phyloP scores from a whole-genome alignment of 2,113 vertebrate genomes.

The Poicephalus gulielmi region DNA sequence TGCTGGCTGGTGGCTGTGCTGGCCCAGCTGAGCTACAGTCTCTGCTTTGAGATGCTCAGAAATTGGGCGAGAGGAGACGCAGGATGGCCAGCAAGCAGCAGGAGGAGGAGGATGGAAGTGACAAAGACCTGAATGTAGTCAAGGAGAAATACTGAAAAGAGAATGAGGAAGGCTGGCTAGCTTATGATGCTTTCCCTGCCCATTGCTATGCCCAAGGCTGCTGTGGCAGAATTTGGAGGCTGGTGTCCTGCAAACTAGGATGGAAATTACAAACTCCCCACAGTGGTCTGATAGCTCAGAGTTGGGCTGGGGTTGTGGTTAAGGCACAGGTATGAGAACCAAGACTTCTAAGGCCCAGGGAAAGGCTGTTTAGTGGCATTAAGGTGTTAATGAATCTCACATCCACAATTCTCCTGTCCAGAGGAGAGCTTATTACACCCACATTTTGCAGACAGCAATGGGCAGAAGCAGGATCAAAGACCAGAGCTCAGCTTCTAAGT shows the following conservation, averaged over 20 bases:
- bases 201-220: accelerated
- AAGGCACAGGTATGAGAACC: background rate
- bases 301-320: background rate
- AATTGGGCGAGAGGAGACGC: background rate
- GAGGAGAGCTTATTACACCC: background rate
- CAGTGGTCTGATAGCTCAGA: background rate
- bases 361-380: background rate
- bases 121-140: background rate
- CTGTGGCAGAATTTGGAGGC: background rate
- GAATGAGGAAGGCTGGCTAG: background rate
- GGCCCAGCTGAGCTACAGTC: accelerated
- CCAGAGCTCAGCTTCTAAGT: background rate
- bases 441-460: background rate
- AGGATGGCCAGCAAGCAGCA: background rate
- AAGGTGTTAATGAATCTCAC: background rate
- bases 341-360: background rate
- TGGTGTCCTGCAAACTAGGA: background rate
- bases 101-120: background rate
- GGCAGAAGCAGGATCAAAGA: background rate
- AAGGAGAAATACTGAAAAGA: background rate
- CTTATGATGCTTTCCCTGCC: background rate
- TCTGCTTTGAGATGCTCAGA: background rate
- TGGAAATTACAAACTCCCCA: background rate
- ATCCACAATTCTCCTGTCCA: background rate
- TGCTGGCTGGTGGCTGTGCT: background rate